These are phyloP conservation scores for Mesembrinibis cayennensis DNA, from an alignment of 2,113 vertebrate species.

Conservation along the genomic window DNA sequence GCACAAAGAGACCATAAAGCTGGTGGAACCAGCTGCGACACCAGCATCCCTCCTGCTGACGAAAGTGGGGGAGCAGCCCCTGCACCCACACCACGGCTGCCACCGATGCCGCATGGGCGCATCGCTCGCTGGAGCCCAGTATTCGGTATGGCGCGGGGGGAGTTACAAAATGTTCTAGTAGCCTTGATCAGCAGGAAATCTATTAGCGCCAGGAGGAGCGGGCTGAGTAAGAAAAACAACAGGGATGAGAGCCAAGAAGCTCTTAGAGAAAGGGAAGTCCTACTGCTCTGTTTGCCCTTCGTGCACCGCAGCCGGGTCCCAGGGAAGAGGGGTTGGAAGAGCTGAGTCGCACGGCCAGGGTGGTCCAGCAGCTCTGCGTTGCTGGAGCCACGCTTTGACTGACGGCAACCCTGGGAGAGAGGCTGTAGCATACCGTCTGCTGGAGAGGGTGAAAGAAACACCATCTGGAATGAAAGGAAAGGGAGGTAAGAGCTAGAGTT, in stretches of 20 bases:
- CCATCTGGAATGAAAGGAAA: neutral
- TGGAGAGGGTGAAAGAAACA: neutral
- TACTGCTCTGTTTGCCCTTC: constrained; percentile 39
- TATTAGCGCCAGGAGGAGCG: neutral
- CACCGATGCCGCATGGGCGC: accelerated
- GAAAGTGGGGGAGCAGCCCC: neutral
- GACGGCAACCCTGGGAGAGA: accelerated
- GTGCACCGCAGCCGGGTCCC: neutral
- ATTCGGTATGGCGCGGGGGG: accelerated
- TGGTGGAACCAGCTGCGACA: neutral
- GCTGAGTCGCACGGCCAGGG: neutral
- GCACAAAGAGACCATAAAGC: constrained; percentile 26
- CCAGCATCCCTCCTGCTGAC: neutral
- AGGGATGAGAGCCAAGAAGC: constrained; percentile 42
- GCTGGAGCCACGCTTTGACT: neutral
- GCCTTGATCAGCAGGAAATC: constrained; percentile 50
- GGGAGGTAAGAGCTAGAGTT: neutral
- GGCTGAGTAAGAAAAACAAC: constrained; percentile 45
- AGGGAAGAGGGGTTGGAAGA: neutral
- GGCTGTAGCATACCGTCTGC: neutral
- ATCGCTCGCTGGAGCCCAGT: accelerated
- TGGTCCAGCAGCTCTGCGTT: neutral
- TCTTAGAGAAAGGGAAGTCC: constrained; percentile 32
- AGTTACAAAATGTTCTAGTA: neutral
- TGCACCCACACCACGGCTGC: accelerated